Percentiles rank a stretch among this genome's conserved stretches.
These are phyloP conservation scores for Rhorus exstirpatorius DNA, from an alignment of 2,888 invertebrate species.

Conservation along the genomic window DNA sequence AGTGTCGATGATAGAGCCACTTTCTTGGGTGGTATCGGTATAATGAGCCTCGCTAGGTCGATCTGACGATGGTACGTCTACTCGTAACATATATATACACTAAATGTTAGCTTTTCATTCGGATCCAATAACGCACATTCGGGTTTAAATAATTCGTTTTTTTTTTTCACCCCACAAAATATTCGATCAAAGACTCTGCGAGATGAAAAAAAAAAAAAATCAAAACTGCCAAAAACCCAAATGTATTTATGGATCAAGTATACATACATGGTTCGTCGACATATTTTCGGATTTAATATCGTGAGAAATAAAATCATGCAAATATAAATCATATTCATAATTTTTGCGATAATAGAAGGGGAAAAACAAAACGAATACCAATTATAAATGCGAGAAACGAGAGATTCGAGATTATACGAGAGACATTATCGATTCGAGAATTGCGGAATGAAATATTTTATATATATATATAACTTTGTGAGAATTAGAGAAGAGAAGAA, in stretches of 20 bases:
- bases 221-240: constrained; percentile 71
- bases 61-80: constrained; percentile 82
- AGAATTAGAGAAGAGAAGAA: background rate
- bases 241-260: constrained; percentile 77
- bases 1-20: constrained; percentile 83
- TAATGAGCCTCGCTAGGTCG: constrained; percentile 82
- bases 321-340: background rate
- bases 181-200: background rate
- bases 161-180: background rate
- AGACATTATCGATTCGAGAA: background rate
- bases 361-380: background rate
- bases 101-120: constrained; percentile 81
- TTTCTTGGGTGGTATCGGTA: constrained; percentile 80
- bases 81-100: constrained; percentile 82
- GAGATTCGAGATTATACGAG: background rate
- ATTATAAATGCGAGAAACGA: background rate
- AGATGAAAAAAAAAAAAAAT: constrained; percentile 11
- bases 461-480: too few relatives aligned
- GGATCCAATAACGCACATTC: constrained; percentile 75
- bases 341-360: constrained; percentile 5
- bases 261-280: constrained; percentile 65
- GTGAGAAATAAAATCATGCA: constrained; percentile 17
- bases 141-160: constrained; percentile 67
- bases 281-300: background rate
- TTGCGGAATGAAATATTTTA: background rate